Conservation (phyloP, 2,888 invertebrate species). For the Ornithoptera alexandrae region DNA sequence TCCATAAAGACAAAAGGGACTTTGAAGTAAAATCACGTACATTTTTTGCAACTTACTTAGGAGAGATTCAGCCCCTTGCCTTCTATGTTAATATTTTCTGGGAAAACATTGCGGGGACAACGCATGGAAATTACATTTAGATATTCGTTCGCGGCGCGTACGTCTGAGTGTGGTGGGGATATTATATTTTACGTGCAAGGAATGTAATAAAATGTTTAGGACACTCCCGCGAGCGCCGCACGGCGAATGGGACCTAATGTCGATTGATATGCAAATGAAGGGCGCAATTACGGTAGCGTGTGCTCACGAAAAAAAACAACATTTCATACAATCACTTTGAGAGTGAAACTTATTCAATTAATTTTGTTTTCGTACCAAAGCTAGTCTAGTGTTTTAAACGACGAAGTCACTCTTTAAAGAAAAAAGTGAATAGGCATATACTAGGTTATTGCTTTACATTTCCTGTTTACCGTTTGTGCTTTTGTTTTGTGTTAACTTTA, state of each 20-base stretch:
- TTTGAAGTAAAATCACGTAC: constrained; percentile 81
- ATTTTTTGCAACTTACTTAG: constrained; percentile 81
- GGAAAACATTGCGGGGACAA: constrained; percentile 80
- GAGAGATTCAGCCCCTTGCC: constrained; percentile 78
- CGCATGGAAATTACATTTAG: constrained; percentile 80
- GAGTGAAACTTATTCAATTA: not conserved
- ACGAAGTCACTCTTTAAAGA: no score
- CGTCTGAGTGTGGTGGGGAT: constrained; percentile 74
- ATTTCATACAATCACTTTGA: constrained; percentile 19
- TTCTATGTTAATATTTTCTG: constrained; percentile 80
- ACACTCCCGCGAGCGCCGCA: constrained; percentile 43
- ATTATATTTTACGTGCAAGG: constrained; percentile 79
- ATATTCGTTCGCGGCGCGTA: constrained; percentile 77
- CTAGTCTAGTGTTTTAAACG: not conserved
- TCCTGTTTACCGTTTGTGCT: no score
- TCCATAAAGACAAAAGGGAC: constrained; percentile 80
- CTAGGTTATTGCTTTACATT: no score
- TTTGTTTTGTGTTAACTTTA: no score
- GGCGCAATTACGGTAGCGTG: constrained; percentile 52
- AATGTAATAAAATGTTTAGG: constrained; percentile 78
- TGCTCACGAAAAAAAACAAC: constrained; percentile 35
- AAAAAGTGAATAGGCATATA: no score
- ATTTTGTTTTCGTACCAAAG: not conserved
- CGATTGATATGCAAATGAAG: constrained; percentile 76
- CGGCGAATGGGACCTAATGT: constrained; percentile 37